Base-by-base conservation (phyloP, 2,797 vertebrate genomes). In the Otus scops region DNA sequence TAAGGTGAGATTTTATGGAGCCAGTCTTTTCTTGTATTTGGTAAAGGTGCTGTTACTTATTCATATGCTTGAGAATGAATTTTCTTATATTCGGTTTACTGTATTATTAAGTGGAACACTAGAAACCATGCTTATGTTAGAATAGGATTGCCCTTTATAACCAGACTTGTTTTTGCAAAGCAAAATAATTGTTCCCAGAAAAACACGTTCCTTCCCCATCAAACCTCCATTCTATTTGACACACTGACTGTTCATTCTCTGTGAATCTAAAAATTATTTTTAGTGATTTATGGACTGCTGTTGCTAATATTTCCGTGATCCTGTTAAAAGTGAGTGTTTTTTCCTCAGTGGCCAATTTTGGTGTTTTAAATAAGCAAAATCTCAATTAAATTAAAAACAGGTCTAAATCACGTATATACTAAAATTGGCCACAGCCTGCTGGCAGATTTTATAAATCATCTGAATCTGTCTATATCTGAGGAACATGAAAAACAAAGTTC, bases 281-380 rank as follows among this genome's bases (percentile, higher is more conserved):
- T 86, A 56, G 61, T 92, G 73, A 96, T 95, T 94, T 95, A 84
- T 86, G 57, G 85, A 39, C 92, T 94, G 91, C 73, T 92, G 45
- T 39, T 96, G 73, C 54, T 90, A 71, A 60, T 93, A 90, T 95
- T 95, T 85, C 79, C 50, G 43, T 51, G 54, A 76, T 84, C 76
- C 64, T 84, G 28, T 88, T 82, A 82, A 79, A 88, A 88, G 68
- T 39, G n/a, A 81, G 30, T 32, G 13, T 34, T 78, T 88, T 92
- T 54, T 77, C 88, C 78, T 85, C 53, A 28, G 69, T 92, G 89
- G 41, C 30, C 50, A 63, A 16, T 54, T 92, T 91, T 86, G 86
- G 60, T 82, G 51, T 82, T 96, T 95, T 69, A 88, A 91, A 73
- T 78, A 93, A 88, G 61, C 27, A 78, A 92, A 93, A 69, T 73